Base-by-base conservation (phyloP, 2,797 vertebrate species). In the Cirrhinus mrigala region DNA sequence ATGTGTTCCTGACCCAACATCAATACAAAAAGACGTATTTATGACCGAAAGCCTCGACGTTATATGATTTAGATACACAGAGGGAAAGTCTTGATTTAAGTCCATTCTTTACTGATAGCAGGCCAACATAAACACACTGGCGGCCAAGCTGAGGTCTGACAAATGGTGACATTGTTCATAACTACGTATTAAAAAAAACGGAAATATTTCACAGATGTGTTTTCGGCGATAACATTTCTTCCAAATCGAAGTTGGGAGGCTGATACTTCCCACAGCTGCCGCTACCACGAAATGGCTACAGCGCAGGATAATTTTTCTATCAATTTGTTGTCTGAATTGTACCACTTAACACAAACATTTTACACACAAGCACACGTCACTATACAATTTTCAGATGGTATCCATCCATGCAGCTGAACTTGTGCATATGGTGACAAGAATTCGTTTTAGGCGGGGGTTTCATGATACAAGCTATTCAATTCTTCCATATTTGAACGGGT, bases 41-140 rank as follows among this genome's bases (percentile, higher is more conserved):
- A 75, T 82, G 83, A 79, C 18, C 11, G 14, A 68, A 81, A 80
- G 56, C 44, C 33, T 10, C 11, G 0, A 87, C 50, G 56, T 84
- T 70, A 81, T 81, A 86, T 93, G 93, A 94, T 79, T 93, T 93
- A 91, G 90, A 90, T 90, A 92, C 54, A 85, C 44, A 79, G 64
- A 68, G 68, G 75, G 78, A 56, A 71, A 80, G 37, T 86, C 92
- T 93, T 90, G 73, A 76, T 83, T 71, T 40, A 64, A 76, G 46
- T 85, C 54, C 12, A 20, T 79, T 50, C 9, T 7, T 81, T 66
- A 48, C 70, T 52, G 56, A 74, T 27, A 73, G n/a, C 56, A 81
- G 70, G 79, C 79, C 84, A 86, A 75, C 10, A 27, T 84, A 69
- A 84, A 84, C 74, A 77, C 70, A 56, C 60, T 68, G 54, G 44